Evolutionary conservation across 2,888 invertebrate genomes (phyloP), one percentile per base, ranked within the genome.

Genomic region (Xanthostigma xanthostigma): DNA sequence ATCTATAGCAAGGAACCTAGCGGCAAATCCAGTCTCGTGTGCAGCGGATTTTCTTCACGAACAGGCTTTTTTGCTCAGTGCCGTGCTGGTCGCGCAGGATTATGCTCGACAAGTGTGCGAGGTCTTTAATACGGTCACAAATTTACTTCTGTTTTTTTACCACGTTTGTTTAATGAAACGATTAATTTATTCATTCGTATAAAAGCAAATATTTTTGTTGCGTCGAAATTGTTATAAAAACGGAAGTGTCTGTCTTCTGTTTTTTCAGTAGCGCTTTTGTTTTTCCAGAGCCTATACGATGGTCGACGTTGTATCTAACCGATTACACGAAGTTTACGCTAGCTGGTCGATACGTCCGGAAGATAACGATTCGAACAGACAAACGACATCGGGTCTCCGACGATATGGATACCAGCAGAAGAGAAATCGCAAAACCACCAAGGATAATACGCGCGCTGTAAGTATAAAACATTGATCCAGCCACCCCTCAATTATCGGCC

Each of bases 231-330:
- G 9, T 12, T 41, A 41, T 41, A 14, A 13, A 41, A 13, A 11
- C 13, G 17, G 13, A 41, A 13, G 17, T 41, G 6, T 6, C 5
- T 36, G 12, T 36, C 27, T 27, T 27, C 27, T 27, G 27, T 27
- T 27, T 38, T 12, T 38, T 11, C 14, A 17, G 14, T 11, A 27
- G 10, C 44, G 13, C 44, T 52, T 49, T 54, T 49, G 57, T 55
- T 53, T 42, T 67, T 66, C 41, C 62, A 72, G 72, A 61, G 64
- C 71, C n/a, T 69, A 67, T 56, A 74, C 72, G 58, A 76, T 77
- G 76, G 72, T 75, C 54, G 75, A 75, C 57, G 64, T 75, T 13
- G 60, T 76, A 40, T 71, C 73, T 3, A 72, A 69, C 46, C 67
- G 73, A 41, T 63, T 75, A 41, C 73, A 74, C 56, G 73, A 74